Base-by-base conservation (phyloP, 2,113 vertebrate genomes). In the Rynchops niger region DNA sequence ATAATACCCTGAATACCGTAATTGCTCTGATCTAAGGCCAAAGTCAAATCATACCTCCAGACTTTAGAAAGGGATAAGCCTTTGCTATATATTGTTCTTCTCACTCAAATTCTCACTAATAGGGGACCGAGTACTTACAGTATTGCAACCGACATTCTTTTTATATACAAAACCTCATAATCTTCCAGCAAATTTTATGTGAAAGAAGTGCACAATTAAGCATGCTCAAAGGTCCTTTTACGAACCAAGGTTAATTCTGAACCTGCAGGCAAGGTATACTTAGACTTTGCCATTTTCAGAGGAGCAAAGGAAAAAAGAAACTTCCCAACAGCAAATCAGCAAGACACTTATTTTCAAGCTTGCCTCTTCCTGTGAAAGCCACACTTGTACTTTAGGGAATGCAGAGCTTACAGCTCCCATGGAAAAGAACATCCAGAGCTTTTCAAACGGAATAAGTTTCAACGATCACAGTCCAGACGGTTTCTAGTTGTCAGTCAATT, bases 91-190 rank as follows among this genome's bases (percentile, higher is more conserved):
- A 22, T 27, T 34, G 59, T 22, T 81, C 58, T 69, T 19, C 34
- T 72, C 12, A 22, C 67, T 83, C 29, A 17, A 2, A 11, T 52
- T 70, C 65, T 38, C 36, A 23, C 4, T 71, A 29, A 36, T 0
- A 45, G 43, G 1, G 2, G 62, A 29, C 27, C 0, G 1, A 86
- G 22, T 34, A 56, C 20, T 32, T 14, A 70, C 21, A 47, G 19
- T 9, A 53, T 4, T 36, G 19, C 38, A 69, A 26, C 8, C 15
- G 3, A 49, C 11, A 8, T 50, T 65, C 5, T 52, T 89, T 72
- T 32, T 32, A 23, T 6, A 50, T 16, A 36, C 29, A 62, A 69
- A 84, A 26, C 10, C n/a, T 34, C 2, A 2, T 23, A 7, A 21
- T 14, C 42, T 45, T n/a, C 14, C 38, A 89, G 52, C 43, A 90